Percentiles rank a stretch among this genome's conserved stretches.
Evolutionary conservation across 2,888 invertebrate species (phyloP).

Genomic region (Liopterus haemorrhoidalis): DNA sequence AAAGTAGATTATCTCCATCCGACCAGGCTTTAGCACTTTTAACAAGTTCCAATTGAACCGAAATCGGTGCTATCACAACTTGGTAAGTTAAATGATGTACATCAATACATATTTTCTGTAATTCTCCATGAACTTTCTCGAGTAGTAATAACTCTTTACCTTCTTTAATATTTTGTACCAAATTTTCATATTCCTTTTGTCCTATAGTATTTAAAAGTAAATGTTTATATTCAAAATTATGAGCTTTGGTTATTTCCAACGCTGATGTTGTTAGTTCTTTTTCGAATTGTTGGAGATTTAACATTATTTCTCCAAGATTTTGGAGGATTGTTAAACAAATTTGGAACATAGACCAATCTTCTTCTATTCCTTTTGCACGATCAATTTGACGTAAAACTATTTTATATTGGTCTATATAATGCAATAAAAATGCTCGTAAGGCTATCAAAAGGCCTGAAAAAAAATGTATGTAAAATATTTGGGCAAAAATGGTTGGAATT

Average conservation of each 20-base stretch:
- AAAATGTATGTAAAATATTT: too few species aligned
- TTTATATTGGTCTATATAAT: slow-evolving; percentile 61
- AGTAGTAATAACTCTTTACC: slow-evolving; percentile 43
- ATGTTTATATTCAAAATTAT: slow-evolving; percentile 43
- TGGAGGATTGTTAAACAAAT: slow-evolving; percentile 62
- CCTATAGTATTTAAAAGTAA: slow-evolving; percentile 47
- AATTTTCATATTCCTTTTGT: slow-evolving; percentile 49
- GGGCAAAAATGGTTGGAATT: slow-evolving; percentile 57
- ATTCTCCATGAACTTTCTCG: slow-evolving; percentile 42
- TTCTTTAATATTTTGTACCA: slow-evolving; percentile 47
- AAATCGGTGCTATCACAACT: slow-evolving; percentile 73
- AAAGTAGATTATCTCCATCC: slow-evolving; percentile 49
- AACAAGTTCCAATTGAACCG: slow-evolving; percentile 59
- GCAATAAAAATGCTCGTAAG: slow-evolving; percentile 54
- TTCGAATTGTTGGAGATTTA: slow-evolving; percentile 62
- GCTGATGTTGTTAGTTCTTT: slow-evolving; percentile 56
- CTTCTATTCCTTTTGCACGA: slow-evolving; percentile 50
- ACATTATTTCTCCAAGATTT: slow-evolving; percentile 59
- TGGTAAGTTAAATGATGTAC: slow-evolving; percentile 68
- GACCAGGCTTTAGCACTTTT: slow-evolving; percentile 55
- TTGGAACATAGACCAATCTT: slow-evolving; percentile 65
- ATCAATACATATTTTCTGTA: slow-evolving; percentile 59
- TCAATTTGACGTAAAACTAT: slow-evolving; percentile 60
- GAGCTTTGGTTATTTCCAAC: slow-evolving; percentile 45
- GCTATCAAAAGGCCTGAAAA: slow-evolving; percentile 47